These are phyloP conservation scores for Otus sunia DNA, from an alignment of 2,113 vertebrate species.

Conservation along the genomic window DNA sequence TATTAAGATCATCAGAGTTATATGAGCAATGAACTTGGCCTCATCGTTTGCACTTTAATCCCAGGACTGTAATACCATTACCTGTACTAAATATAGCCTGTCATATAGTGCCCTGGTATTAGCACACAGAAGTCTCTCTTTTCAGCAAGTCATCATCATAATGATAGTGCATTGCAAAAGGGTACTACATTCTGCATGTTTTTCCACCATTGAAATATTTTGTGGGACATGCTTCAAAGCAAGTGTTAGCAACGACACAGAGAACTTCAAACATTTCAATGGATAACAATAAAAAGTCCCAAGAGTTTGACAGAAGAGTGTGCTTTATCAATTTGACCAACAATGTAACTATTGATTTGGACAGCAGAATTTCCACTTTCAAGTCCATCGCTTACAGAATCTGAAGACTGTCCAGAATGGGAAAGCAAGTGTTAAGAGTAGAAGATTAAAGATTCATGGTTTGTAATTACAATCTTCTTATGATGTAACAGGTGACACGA, in stretches of 20 bases:
- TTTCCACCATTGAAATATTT: background rate
- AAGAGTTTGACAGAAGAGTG: background rate
- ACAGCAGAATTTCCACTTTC: background rate
- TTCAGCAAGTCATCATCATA: background rate
- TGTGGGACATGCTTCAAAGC: background rate
- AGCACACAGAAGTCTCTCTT: background rate
- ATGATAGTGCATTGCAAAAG: background rate
- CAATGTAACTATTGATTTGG: background rate
- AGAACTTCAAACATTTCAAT: background rate
- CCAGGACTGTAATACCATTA: conserved; percentile 20
- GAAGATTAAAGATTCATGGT: conserved; percentile 59
- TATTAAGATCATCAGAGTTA: background rate
- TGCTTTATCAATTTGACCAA: background rate
- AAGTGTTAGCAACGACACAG: background rate
- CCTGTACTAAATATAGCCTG: background rate
- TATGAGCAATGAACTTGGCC: background rate
- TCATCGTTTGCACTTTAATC: background rate
- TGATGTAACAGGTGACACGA: conserved; percentile 49
- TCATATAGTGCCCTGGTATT: background rate
- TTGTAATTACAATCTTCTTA: conserved; percentile 63
- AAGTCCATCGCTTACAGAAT: background rate
- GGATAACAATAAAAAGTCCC: background rate
- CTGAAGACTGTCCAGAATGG: conserved; percentile 37
- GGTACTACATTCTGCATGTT: background rate
- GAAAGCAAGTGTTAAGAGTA: conserved; percentile 52